These are phyloP conservation scores for Ligdia adustata DNA, from an alignment of 2,888 invertebrate species.

Conservation along the genomic window DNA sequence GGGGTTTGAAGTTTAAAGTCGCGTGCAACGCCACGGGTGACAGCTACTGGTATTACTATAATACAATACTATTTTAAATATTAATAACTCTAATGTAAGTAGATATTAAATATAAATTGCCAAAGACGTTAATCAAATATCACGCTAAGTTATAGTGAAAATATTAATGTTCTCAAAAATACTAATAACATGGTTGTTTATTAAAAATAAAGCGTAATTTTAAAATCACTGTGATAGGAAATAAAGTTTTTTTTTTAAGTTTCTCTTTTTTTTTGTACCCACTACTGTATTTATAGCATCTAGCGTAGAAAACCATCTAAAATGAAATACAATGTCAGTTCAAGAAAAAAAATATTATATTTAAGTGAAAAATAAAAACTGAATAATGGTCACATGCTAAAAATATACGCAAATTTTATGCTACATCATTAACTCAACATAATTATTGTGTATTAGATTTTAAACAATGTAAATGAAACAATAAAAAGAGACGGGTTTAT, in stretches of 20 bases:
- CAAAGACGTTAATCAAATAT: slow-evolving; percentile 4
- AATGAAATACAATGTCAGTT: slow-evolving; percentile 32
- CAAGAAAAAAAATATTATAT: slow-evolving; percentile 67
- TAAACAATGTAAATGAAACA: slow-evolving; percentile 59
- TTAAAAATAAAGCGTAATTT: slow-evolving; percentile 32
- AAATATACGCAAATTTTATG: slow-evolving; percentile 62
- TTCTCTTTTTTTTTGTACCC: slow-evolving; percentile 47
- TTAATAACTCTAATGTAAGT: too few species aligned
- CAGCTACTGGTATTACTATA: too few species aligned
- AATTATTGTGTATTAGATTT: slow-evolving; percentile 58
- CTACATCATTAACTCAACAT: slow-evolving; percentile 61
- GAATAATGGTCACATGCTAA: slow-evolving; percentile 74
- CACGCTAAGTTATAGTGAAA: slow-evolving; percentile 2
- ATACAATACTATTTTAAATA: too few species aligned
- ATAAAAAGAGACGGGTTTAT: slow-evolving; percentile 63
- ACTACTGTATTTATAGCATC: neutral
- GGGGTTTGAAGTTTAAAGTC: too few species aligned
- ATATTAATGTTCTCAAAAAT: slow-evolving; percentile 23
- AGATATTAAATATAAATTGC: slow-evolving; percentile 18
- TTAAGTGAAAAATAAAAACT: slow-evolving; percentile 79
- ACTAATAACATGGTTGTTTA: slow-evolving; percentile 32
- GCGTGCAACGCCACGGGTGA: too few species aligned
- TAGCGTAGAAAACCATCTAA: neutral
- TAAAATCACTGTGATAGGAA: slow-evolving; percentile 65
- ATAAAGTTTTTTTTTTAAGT: slow-evolving; percentile 54